Percentiles rank a stretch among this genome's conserved stretches.
phyloP scores from a whole-genome alignment of 2,888 invertebrate species.

The Arenicola marina region DNA sequence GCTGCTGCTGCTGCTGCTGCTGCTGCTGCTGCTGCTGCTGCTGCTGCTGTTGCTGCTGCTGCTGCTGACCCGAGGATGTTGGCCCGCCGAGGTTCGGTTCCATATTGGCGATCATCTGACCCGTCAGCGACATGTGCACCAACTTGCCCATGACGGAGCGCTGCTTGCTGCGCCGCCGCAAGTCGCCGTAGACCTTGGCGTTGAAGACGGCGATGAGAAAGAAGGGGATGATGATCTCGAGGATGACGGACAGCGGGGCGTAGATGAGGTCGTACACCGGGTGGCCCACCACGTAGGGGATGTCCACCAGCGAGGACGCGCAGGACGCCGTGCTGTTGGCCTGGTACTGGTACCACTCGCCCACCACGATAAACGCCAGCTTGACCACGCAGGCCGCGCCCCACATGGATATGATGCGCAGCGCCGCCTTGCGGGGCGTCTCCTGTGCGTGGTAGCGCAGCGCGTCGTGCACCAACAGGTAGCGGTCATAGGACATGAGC shows the following conservation, averaged over 20 bases:
- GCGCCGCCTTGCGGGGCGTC: not conserved
- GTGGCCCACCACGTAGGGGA: not conserved
- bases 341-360: not conserved
- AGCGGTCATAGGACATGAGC: slow-evolving; percentile 39
- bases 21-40: no score
- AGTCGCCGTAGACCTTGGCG: not conserved
- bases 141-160: not conserved
- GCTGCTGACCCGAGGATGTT: no score
- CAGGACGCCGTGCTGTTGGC: not conserved
- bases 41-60: no score
- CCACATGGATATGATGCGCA: not conserved
- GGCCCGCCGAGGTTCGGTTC: no score
- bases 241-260: slow-evolving; percentile 32
- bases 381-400: not conserved
- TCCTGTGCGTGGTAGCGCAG: slow-evolving; percentile 26
- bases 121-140: no score
- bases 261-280: slow-evolving; percentile 25
- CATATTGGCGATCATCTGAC: no score
- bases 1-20: no score
- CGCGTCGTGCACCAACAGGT: slow-evolving; percentile 34
- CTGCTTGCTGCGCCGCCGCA: not conserved
- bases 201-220: not conserved
- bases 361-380: not conserved
- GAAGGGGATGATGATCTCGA: slow-evolving; percentile 40
- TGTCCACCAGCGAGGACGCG: not conserved